Evolutionary conservation across 2,888 invertebrate genomes (phyloP), one percentile per base, ranked within the genome.

Genomic region (Dicyrtomina minuta): DNA sequence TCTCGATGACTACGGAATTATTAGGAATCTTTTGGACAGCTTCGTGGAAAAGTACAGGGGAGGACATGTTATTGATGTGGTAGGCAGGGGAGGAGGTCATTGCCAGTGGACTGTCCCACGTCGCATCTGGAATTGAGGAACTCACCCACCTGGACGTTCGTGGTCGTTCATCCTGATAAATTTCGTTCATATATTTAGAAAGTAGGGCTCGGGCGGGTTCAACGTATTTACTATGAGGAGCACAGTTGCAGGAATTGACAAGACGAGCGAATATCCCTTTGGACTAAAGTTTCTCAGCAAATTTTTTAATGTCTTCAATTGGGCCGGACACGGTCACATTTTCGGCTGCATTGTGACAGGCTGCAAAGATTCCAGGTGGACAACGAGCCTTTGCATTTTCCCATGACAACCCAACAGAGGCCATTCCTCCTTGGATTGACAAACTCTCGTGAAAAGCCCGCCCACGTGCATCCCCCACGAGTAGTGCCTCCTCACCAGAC

Each of bases 201-300:
- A 51, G 39, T 1, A 15, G 1, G 17, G 33, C 60, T 15, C 26
- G 17, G 13, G 68, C 59, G 10, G 44, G 41, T 20, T 58, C 17
- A 6, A 71, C 49, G 26, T 33, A 56, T 27, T 26, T 43, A 27
- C 33, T 44, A 33, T 96, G 96, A 85, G n/a, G n/a, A n/a, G n/a
- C n/a, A n/a, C n/a, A n/a, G n/a, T n/a, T n/a, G n/a, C n/a, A n/a
- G n/a, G n/a, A n/a, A n/a, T n/a, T n/a, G n/a, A n/a, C n/a, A n/a
- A n/a, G n/a, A n/a, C n/a, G n/a, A n/a, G n/a, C n/a, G 96, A 94
- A 95, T 72, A 91, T 85, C 43, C 89, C 89, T 80, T 92, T 89
- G 1, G 86, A 85, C 75, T 87, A 84, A 56, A 94, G 83, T 79
- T 87, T 81, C n/a, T 85, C 86, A 15, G 91, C 88, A 80, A 93